Base-by-base conservation (phyloP, 1,140 invertebrate genomes). In the Potamilus streckersoni region DNA sequence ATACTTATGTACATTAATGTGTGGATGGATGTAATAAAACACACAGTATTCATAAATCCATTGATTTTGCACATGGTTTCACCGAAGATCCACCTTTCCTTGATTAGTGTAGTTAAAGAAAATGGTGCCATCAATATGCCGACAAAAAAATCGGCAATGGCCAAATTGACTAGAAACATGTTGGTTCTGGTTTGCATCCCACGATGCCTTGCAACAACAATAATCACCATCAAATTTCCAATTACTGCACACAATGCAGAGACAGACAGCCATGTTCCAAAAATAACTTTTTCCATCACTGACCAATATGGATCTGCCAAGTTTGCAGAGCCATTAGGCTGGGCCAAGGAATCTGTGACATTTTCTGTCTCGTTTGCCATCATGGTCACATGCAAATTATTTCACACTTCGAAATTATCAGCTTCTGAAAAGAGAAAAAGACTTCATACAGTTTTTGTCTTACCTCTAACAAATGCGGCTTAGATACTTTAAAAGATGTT, bases 1-100 rank as follows among this genome's bases (percentile, higher is more conserved):
- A 90, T 79, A 75, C 89, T 89, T 62, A 92, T 91, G 78, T 90
- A 90, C 91, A 92, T 91, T 14, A 92, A 83, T 0, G 91, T 91
- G 62, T 91, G 91, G 71, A 91, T 87, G 58, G 91, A 91, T 17
- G 89, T 85, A 19, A 91, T 86, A 61, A 91, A 85, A 58, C 90
- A 91, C 16, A 91, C 81, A 4, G 89, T 84, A 79, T 88, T 91
- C 56, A 89, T 79, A 84, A 91, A 91, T 2, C 89, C 90, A 71
- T 91, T 91, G 20, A 92, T 83, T 68, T 84, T 78, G 73, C 91
- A 91, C 65, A 90, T 78, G 11, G 66, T 68, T 2, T 84, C 64
- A 0, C 85, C 85, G 69, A 91, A 89, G 13, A 87, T 79, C 91
- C 91, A 91, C 0, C 80, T 58, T 13, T 88, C 85, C 13, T 82